These are phyloP conservation scores for Lutjanus erythropterus DNA, from an alignment of 2,113 vertebrate species.

Conservation along the genomic window DNA sequence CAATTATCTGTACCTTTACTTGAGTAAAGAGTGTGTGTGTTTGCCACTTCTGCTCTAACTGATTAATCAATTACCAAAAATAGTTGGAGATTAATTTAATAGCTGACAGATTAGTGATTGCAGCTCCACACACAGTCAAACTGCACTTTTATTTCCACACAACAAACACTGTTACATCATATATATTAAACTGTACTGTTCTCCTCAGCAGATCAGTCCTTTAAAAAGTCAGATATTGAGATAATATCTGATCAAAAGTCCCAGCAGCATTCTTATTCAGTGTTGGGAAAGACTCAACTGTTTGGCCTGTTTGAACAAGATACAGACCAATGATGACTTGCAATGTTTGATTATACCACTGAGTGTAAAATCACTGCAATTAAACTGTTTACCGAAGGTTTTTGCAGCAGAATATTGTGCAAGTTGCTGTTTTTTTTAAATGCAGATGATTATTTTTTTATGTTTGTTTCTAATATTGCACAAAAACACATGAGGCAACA, in stretches of 20 bases:
- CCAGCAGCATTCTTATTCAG: conserved; percentile 23
- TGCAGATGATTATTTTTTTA: too few species aligned
- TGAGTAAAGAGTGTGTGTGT: too few species aligned
- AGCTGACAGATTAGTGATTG: too few species aligned
- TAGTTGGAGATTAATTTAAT: too few species aligned
- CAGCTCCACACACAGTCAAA: neutral
- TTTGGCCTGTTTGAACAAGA: conserved; percentile 67
- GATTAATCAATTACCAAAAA: too few species aligned
- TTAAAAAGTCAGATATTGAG: neutral
- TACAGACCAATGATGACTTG: conserved; percentile 3
- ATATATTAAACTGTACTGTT: neutral
- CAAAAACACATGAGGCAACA: conserved; percentile 13
- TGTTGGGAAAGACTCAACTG: conserved; percentile 45
- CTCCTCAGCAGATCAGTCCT: neutral
- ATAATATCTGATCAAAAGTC: neutral
- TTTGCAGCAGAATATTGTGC: neutral
- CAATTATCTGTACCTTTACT: too few species aligned
- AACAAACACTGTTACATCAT: too few species aligned
- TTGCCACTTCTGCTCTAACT: too few species aligned
- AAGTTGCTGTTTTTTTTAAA: neutral
- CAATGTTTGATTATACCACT: neutral
- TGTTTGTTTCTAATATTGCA: neutral
- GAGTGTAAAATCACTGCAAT: neutral
- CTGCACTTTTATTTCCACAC: neutral
- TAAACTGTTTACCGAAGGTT: rapidly evolving